Conservation (phyloP, 2,888 invertebrate genomes). For the Carabus problematicus region DNA sequence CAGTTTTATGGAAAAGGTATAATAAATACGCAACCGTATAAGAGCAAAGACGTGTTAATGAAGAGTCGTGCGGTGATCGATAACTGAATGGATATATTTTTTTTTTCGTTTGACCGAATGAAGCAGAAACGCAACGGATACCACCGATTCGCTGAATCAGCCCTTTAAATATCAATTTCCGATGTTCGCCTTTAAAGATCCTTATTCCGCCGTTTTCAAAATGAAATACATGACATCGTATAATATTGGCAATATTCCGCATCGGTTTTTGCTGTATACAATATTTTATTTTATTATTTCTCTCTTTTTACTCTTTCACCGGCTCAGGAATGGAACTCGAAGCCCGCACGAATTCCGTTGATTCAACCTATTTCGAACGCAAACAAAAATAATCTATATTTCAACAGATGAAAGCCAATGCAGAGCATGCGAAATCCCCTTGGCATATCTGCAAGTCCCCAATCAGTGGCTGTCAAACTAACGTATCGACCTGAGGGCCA, state of each 20-base stretch:
- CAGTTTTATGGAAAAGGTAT: no score
- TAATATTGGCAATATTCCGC: constrained; percentile 28
- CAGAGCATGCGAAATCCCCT: constrained; percentile 7
- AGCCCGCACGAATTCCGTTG: constrained; percentile 10
- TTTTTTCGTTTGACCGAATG: not conserved
- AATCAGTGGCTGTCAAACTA: constrained; percentile 22
- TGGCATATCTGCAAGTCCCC: not conserved
- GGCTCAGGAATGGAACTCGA: not conserved
- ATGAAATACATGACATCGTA: constrained; percentile 13
- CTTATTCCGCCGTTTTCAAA: constrained; percentile 1
- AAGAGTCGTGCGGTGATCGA: no score
- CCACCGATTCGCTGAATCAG: constrained; percentile 7
- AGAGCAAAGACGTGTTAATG: no score
- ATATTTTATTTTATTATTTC: constrained; percentile 26
- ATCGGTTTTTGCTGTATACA: constrained; percentile 3
- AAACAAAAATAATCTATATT: constrained; percentile 31
- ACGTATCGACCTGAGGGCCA: no score
- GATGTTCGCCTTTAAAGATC: constrained; percentile 4
- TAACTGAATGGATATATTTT: not conserved
- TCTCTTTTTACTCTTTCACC: constrained; percentile 1
- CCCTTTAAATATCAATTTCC: constrained; percentile 23
- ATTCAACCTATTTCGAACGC: constrained; percentile 24
- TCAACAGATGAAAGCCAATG: constrained; percentile 22
- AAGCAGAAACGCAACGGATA: constrained; percentile 3
- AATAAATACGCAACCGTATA: no score